Base-by-base conservation (phyloP, 2,888 invertebrate genomes). In the Cryptocephalus moraei region DNA sequence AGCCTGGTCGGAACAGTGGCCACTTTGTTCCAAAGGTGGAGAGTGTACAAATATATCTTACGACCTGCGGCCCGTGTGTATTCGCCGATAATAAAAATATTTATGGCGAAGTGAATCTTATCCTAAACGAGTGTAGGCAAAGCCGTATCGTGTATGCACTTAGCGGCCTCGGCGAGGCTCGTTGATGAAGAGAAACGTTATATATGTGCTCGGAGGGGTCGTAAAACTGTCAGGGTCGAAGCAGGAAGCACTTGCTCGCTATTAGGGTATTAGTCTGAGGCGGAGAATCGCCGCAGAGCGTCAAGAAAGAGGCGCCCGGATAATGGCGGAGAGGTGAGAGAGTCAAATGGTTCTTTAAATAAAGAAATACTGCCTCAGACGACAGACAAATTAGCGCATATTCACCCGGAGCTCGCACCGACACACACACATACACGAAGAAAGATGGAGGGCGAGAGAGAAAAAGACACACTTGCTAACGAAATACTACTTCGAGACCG, bases 301-400 rank as follows among this genome's bases (percentile, higher is more conserved):
- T 54, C 54, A 58, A 55, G 36, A 57, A 60, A 55, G 56, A 36
- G 36, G 36, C 55, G 38, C 58, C 58, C 56, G 56, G 58, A 58
- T 64, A 64, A 65, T 64, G 65, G 63, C 56, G 54, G 56, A 52
- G 62, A 66, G 64, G 65, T 66, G 65, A 60, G 67, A 67, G 67
- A 67, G 65, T 67, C 65, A 67, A 67, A 67, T 67, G 67, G 67
- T 59, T 58, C 60, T 60, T 63, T 65, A 69, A 69, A 70, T 70
- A 68, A 69, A 70, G 69, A 70, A 69, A 69, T 69, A 70, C 66
- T 62, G 61, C 61, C 59, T 51, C 55, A 56, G 65, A 61, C 65
- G 66, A 66, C 68, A 69, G 68, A 69, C 69, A 68, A 70, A 70
- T 70, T 69, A 70, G 67, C 64, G 61, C 59, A 59, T 49, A 49